A percentile compares a stretch with the other conserved stretches of the same genome.
These are phyloP conservation scores for Leptopilina clavipes DNA, from an alignment of 1,140 invertebrate species.

Conservation along the genomic window DNA sequence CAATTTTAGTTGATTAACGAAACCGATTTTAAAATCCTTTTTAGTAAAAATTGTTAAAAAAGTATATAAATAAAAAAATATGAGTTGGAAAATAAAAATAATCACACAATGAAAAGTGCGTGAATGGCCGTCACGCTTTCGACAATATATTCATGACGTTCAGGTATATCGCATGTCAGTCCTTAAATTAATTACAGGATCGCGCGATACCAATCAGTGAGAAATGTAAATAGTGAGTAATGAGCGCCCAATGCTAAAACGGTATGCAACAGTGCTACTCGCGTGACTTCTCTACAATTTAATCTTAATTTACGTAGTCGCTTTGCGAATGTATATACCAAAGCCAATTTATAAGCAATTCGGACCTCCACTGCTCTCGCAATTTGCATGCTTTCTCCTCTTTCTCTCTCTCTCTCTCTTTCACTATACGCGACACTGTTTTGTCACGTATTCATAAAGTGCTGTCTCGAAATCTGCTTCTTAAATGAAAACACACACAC, in stretches of 20 bases:
- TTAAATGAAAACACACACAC: slow-evolving; percentile 20
- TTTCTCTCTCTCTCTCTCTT: not conserved
- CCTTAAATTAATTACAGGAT: slow-evolving; percentile 17
- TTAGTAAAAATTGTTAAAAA: too few species aligned
- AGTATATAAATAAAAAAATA: too few species aligned
- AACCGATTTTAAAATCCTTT: too few species aligned
- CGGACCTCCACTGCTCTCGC: not conserved
- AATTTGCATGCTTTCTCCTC: slow-evolving; percentile 11
- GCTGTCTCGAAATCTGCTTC: slow-evolving; percentile 29
- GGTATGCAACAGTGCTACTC: not conserved
- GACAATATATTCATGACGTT: not conserved
- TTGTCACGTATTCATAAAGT: slow-evolving; percentile 33
- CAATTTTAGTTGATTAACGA: too few species aligned
- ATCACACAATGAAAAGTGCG: not conserved
- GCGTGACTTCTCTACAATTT: slow-evolving; percentile 22
- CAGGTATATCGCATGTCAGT: not conserved
- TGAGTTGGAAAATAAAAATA: too few species aligned
- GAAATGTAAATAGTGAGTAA: slow-evolving; percentile 13
- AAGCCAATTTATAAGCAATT: slow-evolving; percentile 26
- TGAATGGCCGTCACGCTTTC: not conserved
- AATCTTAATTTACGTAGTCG: slow-evolving; percentile 26
- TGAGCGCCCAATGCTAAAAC: not conserved
- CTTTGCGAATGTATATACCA: not conserved
- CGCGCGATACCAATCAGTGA: not conserved
- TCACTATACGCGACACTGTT: not conserved